Conservation (phyloP, 2,888 invertebrate genomes). For the Amaurobius ferox region DNA sequence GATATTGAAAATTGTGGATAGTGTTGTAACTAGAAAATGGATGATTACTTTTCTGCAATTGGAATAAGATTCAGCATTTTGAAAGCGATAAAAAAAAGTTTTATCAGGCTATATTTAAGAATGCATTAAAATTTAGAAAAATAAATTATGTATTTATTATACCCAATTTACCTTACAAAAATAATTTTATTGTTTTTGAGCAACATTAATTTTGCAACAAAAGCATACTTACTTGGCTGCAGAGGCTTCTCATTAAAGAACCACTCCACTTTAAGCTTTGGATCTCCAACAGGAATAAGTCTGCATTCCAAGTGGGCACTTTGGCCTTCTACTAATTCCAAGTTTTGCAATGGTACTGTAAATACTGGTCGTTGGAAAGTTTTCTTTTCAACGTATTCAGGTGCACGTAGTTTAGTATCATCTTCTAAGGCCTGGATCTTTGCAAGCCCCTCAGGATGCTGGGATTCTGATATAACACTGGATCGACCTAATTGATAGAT, state of each 20-base stretch:
- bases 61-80: no score
- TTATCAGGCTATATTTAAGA: no score
- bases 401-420: conserved; percentile 83
- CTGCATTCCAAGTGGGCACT: conserved; percentile 92
- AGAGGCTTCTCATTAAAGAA: conserved; percentile 91
- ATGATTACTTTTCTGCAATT: no score
- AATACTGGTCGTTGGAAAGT: conserved; percentile 84
- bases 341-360: conserved; percentile 88
- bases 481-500: conserved; percentile 39
- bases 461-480: conserved; percentile 89
- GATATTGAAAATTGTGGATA: no score
- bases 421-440: conserved; percentile 95
- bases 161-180: no score
- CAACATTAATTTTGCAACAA: no score
- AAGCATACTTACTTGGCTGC: conserved; percentile 64
- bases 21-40: no score
- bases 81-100: no score
- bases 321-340: conserved; percentile 89
- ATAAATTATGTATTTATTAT: no score
- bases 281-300: conserved; percentile 90
- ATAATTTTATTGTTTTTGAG: no score
- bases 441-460: conserved; percentile 93
- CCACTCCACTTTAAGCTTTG: conserved; percentile 93
- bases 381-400: conserved; percentile 85
- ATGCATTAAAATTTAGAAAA: no score